Evolutionary conservation across 2,888 invertebrate species (phyloP).

Genomic region (Eubasilissa splendida): DNA sequence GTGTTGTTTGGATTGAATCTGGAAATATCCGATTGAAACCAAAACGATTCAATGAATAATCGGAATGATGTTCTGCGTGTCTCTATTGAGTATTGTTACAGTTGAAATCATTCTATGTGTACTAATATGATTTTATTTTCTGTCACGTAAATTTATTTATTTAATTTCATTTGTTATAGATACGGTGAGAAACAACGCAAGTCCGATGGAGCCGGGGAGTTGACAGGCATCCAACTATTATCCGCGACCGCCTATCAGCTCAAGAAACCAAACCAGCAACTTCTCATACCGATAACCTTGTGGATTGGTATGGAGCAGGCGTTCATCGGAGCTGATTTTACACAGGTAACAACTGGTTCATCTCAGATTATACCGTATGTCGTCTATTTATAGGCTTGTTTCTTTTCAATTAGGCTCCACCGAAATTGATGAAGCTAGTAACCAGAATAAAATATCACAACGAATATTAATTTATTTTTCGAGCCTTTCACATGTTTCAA

Average conservation of each 20-base stretch:
- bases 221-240: constrained; percentile 85
- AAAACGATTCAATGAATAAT: no score
- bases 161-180: constrained; percentile 66
- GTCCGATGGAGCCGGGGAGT: constrained; percentile 80
- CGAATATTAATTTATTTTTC: no score
- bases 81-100: no score
- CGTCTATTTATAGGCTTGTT: no score
- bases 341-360: constrained; percentile 73
- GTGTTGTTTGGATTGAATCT: background rate
- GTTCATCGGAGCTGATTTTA: constrained; percentile 93
- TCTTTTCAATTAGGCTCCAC: no score
- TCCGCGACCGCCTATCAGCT: constrained; percentile 93
- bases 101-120: no score
- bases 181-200: constrained; percentile 90
- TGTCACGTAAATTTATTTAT: background rate
- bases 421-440: no score
- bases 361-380: no score
- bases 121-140: no score
- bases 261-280: constrained; percentile 91
- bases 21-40: constrained; percentile 8
- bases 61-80: no score
- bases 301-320: constrained; percentile 99
- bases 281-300: constrained; percentile 94
- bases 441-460: no score
- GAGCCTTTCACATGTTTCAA: no score